Conservation (phyloP, 2,888 invertebrate species). For the Thecocarcelia acutangulata region DNA sequence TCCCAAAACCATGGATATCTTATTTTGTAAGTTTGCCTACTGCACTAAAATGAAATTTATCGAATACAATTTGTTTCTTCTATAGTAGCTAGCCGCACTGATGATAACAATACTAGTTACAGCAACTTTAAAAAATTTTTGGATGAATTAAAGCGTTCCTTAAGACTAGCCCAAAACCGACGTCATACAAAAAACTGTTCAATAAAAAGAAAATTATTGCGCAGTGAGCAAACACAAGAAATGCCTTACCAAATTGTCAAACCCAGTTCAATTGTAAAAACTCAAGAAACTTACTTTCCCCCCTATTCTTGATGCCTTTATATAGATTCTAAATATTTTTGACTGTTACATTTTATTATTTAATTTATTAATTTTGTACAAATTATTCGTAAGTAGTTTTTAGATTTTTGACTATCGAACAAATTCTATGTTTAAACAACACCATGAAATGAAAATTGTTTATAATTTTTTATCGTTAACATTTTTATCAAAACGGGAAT, state of each 20-base stretch:
- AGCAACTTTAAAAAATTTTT: constrained; percentile 27
- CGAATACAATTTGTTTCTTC: background rate
- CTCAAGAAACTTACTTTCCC: constrained; percentile 45
- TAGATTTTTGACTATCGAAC: too few relatives aligned
- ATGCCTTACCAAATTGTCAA: background rate
- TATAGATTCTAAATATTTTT: too few relatives aligned
- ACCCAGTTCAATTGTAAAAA: constrained; percentile 5
- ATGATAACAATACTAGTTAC: constrained; percentile 18
- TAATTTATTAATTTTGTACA: background rate
- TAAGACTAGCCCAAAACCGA: constrained; percentile 43
- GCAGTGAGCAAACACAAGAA: background rate
- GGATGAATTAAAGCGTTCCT: constrained; percentile 40
- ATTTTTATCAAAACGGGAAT: too few relatives aligned
- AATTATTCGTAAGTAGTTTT: background rate
- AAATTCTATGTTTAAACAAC: too few relatives aligned
- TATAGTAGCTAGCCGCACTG: constrained; percentile 36
- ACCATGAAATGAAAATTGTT: too few relatives aligned
- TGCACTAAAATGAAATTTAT: background rate
- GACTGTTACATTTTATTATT: background rate
- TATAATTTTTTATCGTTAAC: too few relatives aligned
- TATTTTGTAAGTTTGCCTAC: constrained; percentile 31
- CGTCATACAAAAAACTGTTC: constrained; percentile 42
- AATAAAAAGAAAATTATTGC: constrained; percentile 19
- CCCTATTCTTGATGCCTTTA: background rate
- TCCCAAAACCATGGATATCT: constrained; percentile 39